Evolutionary conservation across 92 coral and sea anemone species (phyloP).

Genomic region (Meandrina meandrites): DNA sequence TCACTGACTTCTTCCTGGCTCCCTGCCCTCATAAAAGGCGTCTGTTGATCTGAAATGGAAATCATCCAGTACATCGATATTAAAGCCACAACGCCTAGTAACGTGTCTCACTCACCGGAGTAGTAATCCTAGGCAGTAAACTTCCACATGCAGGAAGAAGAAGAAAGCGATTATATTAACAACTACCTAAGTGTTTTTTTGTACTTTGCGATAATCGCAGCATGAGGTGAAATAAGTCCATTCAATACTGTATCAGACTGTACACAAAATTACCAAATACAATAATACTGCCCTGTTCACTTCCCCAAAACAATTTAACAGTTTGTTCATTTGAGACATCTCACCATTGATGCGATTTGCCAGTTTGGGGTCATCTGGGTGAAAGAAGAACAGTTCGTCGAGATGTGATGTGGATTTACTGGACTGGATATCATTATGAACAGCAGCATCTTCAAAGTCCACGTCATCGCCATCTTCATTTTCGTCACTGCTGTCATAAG

Average conservation of each 20-base stretch:
- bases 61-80: neutral
- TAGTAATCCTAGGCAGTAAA: neutral
- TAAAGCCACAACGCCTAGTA: neutral
- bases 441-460: neutral
- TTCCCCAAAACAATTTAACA: neutral
- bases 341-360: constrained; percentile 76
- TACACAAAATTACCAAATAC: neutral
- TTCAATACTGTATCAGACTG: neutral
- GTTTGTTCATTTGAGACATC: neutral
- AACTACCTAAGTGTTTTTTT: too few species aligned
- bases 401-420: neutral
- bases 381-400: constrained; percentile 84
- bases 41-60: constrained; percentile 32
- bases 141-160: neutral
- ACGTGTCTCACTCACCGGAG: neutral
- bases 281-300: too few species aligned
- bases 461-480: constrained; percentile 35
- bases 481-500: constrained; percentile 94
- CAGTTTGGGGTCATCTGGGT: constrained; percentile 69
- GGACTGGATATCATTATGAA: neutral
- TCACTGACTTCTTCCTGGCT: constrained; percentile 66
- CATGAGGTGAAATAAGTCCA: too few species aligned
- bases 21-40: constrained; percentile 58
- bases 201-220: too few species aligned
- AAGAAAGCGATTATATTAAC: too few species aligned